These are phyloP conservation scores for Ceratotherium simum DNA, from an alignment of 2,113 vertebrate species.

Conservation along the genomic window DNA sequence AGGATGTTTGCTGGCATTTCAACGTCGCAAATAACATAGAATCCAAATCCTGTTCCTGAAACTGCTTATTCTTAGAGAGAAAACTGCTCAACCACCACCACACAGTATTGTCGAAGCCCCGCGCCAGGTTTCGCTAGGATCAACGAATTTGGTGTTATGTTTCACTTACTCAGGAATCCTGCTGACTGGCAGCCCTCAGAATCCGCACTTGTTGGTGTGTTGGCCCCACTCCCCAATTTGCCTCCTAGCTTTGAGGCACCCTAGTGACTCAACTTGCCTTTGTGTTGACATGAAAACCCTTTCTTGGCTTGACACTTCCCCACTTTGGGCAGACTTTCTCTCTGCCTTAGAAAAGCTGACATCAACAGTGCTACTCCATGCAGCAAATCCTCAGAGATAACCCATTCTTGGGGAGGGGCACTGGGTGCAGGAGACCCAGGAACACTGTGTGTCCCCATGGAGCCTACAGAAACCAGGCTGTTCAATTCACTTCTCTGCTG, in stretches of 20 bases:
- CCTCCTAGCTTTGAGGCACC: neutral
- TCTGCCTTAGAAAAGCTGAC: neutral
- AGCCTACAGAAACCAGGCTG: constrained; percentile 34
- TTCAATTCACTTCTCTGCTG: constrained; percentile 36
- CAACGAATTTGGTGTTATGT: neutral
- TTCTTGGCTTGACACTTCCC: neutral
- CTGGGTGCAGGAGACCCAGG: neutral
- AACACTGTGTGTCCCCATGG: fast-evolving
- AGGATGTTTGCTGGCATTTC: constrained; percentile 73
- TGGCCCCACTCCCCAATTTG: neutral
- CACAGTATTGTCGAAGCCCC: constrained; percentile 24
- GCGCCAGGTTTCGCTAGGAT: constrained; percentile 72
- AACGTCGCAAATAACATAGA: constrained; percentile 68
- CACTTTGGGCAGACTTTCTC: neutral
- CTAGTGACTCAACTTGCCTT: neutral
- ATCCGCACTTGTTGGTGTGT: neutral
- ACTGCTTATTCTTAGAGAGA: constrained; percentile 70
- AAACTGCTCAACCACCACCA: constrained; percentile 57
- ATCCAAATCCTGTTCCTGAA: constrained; percentile 78
- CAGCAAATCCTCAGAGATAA: neutral
- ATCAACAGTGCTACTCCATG: fast-evolving
- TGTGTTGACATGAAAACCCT: neutral
- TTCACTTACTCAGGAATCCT: constrained; percentile 11
- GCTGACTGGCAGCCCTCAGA: constrained; percentile 53
- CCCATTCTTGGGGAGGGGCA: neutral